Evolutionary conservation across 2,113 vertebrate species (phyloP).

Genomic region (Hoplias malabaricus): DNA sequence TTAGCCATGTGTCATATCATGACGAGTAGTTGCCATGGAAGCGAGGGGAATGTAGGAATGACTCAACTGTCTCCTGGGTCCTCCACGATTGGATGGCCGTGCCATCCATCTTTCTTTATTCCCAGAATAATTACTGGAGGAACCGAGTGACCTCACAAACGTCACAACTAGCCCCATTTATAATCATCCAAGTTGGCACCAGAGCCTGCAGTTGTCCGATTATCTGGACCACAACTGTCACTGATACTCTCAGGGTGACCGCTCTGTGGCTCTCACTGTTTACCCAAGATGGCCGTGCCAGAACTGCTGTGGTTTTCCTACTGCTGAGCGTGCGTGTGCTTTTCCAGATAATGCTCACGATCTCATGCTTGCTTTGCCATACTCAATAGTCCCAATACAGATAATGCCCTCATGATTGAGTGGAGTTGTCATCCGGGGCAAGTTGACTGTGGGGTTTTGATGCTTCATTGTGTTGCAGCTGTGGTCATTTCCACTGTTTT

Average conservation of each 20-base stretch:
- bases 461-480: slow-evolving; percentile 62
- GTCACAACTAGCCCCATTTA: slow-evolving; percentile 38
- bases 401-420: slow-evolving; percentile 20
- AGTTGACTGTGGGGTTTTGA: slow-evolving; percentile 59
- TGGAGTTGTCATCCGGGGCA: slow-evolving; percentile 64
- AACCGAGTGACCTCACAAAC: slow-evolving; percentile 39
- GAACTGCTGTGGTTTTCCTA: slow-evolving; percentile 36
- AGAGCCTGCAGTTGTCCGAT: slow-evolving; percentile 36
- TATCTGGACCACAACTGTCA: slow-evolving; percentile 45
- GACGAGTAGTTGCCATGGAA: slow-evolving; percentile 29
- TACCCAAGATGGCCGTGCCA: slow-evolving; percentile 10
- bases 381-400: slow-evolving; percentile 5
- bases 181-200: slow-evolving; percentile 43
- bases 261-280: neutral
- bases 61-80: slow-evolving; percentile 22
- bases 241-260: slow-evolving; percentile 31
- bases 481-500: slow-evolving; percentile 66
- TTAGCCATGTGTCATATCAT: slow-evolving; percentile 34
- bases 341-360: slow-evolving; percentile 36
- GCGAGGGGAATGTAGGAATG: slow-evolving; percentile 18
- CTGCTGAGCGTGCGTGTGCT: slow-evolving; percentile 8
- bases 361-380: neutral
- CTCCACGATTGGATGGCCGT: slow-evolving; percentile 3
- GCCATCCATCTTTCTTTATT: slow-evolving; percentile 13
- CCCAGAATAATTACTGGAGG: slow-evolving; percentile 26